Evolutionary conservation across 1,140 invertebrate genomes (phyloP).

Genomic region (Pogonognathellus flavescens): DNA sequence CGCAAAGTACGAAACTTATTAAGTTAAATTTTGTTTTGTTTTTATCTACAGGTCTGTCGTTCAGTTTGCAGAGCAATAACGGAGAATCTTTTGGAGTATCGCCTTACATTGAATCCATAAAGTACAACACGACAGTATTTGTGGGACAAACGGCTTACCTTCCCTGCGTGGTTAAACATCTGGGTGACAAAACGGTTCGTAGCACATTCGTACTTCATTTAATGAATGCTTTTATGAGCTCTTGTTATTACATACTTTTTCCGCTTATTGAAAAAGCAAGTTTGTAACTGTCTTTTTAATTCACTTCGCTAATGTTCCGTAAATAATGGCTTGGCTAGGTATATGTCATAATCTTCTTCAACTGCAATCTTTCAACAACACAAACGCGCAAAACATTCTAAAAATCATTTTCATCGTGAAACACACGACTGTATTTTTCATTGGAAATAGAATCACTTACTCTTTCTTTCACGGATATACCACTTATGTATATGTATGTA

Average conservation of each 20-base stretch:
- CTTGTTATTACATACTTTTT: slow-evolving; percentile 5
- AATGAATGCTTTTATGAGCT: slow-evolving; percentile 16
- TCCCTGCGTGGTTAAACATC: slow-evolving; percentile 75
- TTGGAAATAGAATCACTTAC: too few relatives aligned
- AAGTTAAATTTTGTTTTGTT: neutral
- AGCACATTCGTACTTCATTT: neutral
- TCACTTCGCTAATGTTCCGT: slow-evolving; percentile 15
- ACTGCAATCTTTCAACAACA: neutral
- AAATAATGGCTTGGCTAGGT: neutral
- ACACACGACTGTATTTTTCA: too few relatives aligned
- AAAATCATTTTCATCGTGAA: too few relatives aligned
- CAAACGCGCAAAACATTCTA: too few relatives aligned
- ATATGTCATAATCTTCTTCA: slow-evolving; percentile 13
- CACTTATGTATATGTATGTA: too few relatives aligned
- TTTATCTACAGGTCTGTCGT: slow-evolving; percentile 4
- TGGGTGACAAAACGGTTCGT: slow-evolving; percentile 71
- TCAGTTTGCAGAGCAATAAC: neutral
- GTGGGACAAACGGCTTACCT: slow-evolving; percentile 76
- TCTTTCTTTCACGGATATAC: too few relatives aligned
- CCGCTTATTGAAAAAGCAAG: neutral
- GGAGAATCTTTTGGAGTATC: neutral
- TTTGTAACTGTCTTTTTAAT: neutral
- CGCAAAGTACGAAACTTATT: too few relatives aligned
- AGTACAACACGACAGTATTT: slow-evolving; percentile 72
- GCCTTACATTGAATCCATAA: slow-evolving; percentile 57